Evolutionary conservation across 1,140 invertebrate species (phyloP).

Genomic region (Araneus ventricosus): DNA sequence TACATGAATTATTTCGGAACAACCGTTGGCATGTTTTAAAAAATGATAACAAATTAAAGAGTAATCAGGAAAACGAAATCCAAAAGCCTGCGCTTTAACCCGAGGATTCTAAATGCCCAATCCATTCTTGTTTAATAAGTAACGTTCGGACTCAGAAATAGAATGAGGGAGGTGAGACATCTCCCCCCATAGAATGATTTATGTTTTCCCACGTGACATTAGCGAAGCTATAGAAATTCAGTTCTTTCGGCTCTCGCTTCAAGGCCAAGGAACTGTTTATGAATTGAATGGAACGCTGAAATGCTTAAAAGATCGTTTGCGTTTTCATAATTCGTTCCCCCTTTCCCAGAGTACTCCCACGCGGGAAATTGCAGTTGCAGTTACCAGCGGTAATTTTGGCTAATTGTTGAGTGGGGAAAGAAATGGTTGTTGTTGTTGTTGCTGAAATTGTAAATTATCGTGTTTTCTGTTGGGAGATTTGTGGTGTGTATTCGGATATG

Average conservation of each 20-base stretch:
- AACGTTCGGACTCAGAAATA: too few species aligned
- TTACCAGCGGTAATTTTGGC: background rate
- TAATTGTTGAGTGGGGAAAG: background rate
- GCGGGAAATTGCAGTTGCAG: background rate
- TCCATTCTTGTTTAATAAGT: too few species aligned
- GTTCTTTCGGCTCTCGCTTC: background rate
- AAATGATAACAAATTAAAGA: too few species aligned
- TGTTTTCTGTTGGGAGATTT: too few species aligned
- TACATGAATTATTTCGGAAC: too few species aligned
- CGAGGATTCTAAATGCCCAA: too few species aligned
- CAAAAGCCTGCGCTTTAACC: too few species aligned
- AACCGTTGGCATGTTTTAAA: too few species aligned
- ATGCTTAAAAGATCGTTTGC: background rate
- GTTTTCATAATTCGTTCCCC: background rate
- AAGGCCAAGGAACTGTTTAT: background rate
- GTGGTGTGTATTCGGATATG: too few species aligned
- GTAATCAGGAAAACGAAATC: too few species aligned
- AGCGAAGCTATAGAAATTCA: background rate
- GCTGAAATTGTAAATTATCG: too few species aligned
- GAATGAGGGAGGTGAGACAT: too few species aligned
- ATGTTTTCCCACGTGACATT: constrained; percentile 8
- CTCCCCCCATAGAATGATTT: constrained; percentile 52
- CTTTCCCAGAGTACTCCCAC: background rate
- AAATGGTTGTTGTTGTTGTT: background rate
- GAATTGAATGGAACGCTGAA: background rate